Percentiles rank a stretch among this genome's conserved stretches.
Evolutionary conservation across 2,797 vertebrate species (phyloP).

Genomic region (Crypturellus tataupa): DNA sequence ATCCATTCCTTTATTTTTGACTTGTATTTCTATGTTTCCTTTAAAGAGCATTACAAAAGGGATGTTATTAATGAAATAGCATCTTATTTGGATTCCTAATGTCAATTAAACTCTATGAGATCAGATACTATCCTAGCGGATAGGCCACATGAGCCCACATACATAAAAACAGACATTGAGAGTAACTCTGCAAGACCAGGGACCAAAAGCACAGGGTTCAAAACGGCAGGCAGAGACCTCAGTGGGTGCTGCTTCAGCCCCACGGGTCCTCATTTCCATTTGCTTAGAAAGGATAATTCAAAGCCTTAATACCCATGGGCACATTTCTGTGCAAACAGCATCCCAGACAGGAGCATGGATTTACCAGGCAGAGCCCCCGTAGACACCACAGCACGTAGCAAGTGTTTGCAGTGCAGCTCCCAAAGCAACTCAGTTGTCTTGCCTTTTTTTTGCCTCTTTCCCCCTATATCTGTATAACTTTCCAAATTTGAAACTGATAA

Average conservation of each 20-base stretch:
- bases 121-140: background rate
- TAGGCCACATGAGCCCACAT: background rate
- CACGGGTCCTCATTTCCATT: background rate
- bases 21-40: background rate
- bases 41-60: background rate
- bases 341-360: background rate
- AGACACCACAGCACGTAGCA: background rate
- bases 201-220: background rate
- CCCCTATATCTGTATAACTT: background rate
- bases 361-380: background rate
- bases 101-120: background rate
- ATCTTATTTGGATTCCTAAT: background rate
- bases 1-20: background rate
- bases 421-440: background rate
- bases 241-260: background rate
- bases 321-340: background rate
- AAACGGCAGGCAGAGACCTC: background rate
- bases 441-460: background rate
- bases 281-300: background rate
- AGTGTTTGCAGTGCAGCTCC: background rate
- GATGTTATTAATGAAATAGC: background rate
- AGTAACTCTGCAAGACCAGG: background rate
- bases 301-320: background rate
- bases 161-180: background rate
- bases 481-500: background rate